Percentiles rank a stretch among this genome's conserved stretches.
These are phyloP conservation scores for Ephydatia muelleri DNA, from an alignment of 37 sponge, comb jelly and placozoan genomes.

Conservation along the genomic window DNA sequence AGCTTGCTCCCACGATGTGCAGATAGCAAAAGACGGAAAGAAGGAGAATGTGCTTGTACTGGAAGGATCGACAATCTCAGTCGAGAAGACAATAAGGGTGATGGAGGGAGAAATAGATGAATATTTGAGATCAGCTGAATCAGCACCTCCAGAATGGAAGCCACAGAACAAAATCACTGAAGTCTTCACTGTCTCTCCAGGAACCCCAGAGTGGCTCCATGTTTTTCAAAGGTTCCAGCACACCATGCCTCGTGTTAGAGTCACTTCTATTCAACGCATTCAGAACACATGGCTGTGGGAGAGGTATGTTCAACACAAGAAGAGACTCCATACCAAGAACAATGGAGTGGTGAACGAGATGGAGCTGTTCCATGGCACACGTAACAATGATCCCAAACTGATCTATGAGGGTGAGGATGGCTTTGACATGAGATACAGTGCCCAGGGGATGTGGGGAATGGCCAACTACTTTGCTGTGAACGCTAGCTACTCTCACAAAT, in stretches of 20 bases:
- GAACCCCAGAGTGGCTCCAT: conserved; percentile 44
- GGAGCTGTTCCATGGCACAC: conserved; percentile 81
- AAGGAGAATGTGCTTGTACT: neutral
- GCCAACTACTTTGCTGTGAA: conserved; percentile 91
- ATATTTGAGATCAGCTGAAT: conserved; percentile 8
- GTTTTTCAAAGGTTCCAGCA: conserved; percentile 34
- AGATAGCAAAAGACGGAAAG: neutral
- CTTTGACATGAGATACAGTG: conserved; percentile 81
- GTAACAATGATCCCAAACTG: conserved; percentile 57
- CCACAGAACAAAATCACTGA: conserved; percentile 20
- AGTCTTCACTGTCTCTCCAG: conserved; percentile 24
- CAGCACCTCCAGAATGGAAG: conserved; percentile 59
- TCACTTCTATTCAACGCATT: conserved; percentile 52
- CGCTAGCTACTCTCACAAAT: conserved; percentile 79
- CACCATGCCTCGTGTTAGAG: conserved; percentile 38
- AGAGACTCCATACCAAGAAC: conserved; percentile 62
- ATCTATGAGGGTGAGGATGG: conserved; percentile 79
- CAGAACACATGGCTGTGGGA: conserved; percentile 87
- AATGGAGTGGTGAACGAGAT: conserved; percentile 59
- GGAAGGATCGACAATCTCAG: conserved; percentile 4
- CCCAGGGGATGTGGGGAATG: conserved; percentile 80
- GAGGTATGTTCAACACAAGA: conserved; percentile 55
- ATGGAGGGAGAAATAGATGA: conserved; percentile 31
- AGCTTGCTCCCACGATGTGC: neutral
- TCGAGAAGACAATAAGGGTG: conserved; percentile 3